Evolutionary conservation across 2,113 vertebrate species (phyloP).

Genomic region (Lampris megalopsis): DNA sequence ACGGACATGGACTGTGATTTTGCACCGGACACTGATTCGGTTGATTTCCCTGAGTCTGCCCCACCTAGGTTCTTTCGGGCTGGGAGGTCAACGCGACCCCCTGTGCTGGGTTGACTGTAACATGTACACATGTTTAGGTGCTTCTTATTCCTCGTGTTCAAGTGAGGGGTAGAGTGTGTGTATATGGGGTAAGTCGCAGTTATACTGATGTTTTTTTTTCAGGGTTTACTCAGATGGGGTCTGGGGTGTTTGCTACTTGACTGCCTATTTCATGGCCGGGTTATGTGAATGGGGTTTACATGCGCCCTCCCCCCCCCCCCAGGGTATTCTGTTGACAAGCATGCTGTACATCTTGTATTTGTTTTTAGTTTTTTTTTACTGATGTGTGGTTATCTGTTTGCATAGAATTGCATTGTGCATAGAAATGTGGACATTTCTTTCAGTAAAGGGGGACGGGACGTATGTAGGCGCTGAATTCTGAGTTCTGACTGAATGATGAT

Average conservation of each 20-base stretch:
- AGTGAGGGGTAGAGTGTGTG: background rate
- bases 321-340: background rate
- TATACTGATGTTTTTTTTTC: background rate
- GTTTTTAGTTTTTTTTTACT: background rate
- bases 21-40: background rate
- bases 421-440: constrained; percentile 6
- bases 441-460: too few species aligned
- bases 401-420: background rate
- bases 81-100: background rate
- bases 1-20: background rate
- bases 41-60: background rate
- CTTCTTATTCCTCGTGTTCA: background rate
- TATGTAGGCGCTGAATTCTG: constrained; percentile 5
- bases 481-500: too few species aligned
- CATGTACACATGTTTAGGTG: background rate
- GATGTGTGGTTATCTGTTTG: background rate
- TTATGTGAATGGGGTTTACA: background rate
- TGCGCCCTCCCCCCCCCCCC: background rate
- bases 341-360: background rate
- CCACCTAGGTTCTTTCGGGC: constrained; percentile 1
- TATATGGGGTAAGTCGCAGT: background rate
- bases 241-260: background rate
- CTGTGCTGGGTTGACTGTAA: background rate
- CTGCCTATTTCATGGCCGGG: background rate
- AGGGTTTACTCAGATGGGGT: background rate